A percentile compares a stretch with the other conserved stretches of the same genome.
These are phyloP conservation scores for Pyrochroa serraticornis DNA, from an alignment of 2,888 invertebrate genomes.

Conservation along the genomic window DNA sequence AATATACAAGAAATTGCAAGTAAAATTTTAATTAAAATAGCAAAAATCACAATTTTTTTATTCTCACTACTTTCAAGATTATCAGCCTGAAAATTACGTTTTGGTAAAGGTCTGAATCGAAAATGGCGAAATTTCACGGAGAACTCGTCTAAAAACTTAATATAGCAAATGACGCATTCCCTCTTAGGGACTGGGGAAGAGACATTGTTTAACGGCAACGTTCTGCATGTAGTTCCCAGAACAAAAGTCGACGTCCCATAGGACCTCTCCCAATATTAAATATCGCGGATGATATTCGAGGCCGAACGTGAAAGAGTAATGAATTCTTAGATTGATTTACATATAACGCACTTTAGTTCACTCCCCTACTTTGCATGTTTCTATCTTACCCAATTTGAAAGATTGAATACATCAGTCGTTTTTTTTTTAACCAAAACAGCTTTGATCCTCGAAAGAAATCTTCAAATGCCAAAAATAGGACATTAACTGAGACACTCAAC, in stretches of 20 bases:
- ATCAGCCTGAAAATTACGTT: too few species aligned
- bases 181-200: not conserved
- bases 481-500: conserved; percentile 11
- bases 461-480: not conserved
- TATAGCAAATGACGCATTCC: too few species aligned
- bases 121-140: too few species aligned
- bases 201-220: conserved; percentile 13
- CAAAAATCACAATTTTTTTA: too few species aligned
- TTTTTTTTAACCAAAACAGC: conserved; percentile 15
- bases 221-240: conserved; percentile 1
- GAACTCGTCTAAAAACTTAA: too few species aligned
- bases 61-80: too few species aligned
- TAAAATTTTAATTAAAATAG: too few species aligned
- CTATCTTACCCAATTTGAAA: conserved; percentile 22
- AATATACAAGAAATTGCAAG: too few species aligned
- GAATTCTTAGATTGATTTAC: conserved; percentile 38
- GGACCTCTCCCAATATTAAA: conserved; percentile 35
- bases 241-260: conserved; percentile 21
- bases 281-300: conserved; percentile 33
- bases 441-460: conserved; percentile 8
- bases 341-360: conserved; percentile 35
- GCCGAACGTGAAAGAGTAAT: conserved; percentile 32
- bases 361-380: conserved; percentile 16
- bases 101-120: too few species aligned
- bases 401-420: conserved; percentile 26